phyloP scores from a whole-genome alignment of 2,888 invertebrate genomes.

The Phragmatobia fuliginosa region DNA sequence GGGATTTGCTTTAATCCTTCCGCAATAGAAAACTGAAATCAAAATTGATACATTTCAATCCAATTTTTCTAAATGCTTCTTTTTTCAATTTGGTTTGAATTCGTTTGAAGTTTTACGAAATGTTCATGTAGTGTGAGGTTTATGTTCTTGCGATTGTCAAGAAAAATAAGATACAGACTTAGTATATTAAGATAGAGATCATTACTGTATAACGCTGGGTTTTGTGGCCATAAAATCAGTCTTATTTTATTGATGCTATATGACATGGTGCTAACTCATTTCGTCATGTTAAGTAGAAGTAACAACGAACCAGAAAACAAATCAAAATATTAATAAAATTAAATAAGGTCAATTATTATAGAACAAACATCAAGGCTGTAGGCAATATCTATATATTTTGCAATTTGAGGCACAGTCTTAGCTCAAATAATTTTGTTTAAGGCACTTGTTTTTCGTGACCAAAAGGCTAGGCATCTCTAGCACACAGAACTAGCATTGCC shows the following conservation, averaged over 20 bases:
- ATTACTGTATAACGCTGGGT: background rate
- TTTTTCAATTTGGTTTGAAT: background rate
- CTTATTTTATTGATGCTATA: background rate
- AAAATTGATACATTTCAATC: background rate
- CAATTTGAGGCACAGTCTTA: no score
- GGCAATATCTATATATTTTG: no score
- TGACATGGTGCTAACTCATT: background rate
- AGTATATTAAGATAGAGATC: background rate
- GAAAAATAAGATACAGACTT: background rate
- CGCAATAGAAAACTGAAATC: background rate
- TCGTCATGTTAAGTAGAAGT: no score
- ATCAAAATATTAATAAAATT: no score
- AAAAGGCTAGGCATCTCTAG: no score
- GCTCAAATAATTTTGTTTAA: no score
- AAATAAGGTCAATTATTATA: no score
- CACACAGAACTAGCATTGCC: no score
- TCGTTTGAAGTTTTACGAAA: background rate
- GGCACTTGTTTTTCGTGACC: no score
- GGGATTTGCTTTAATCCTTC: background rate
- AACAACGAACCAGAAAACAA: no score
- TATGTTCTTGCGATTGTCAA: background rate
- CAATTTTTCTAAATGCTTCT: background rate
- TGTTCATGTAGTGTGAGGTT: background rate
- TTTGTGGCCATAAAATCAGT: background rate
- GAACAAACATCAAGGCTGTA: no score